Conservation (phyloP, 2,797 vertebrate species). For the Amphiprion clarkii region DNA sequence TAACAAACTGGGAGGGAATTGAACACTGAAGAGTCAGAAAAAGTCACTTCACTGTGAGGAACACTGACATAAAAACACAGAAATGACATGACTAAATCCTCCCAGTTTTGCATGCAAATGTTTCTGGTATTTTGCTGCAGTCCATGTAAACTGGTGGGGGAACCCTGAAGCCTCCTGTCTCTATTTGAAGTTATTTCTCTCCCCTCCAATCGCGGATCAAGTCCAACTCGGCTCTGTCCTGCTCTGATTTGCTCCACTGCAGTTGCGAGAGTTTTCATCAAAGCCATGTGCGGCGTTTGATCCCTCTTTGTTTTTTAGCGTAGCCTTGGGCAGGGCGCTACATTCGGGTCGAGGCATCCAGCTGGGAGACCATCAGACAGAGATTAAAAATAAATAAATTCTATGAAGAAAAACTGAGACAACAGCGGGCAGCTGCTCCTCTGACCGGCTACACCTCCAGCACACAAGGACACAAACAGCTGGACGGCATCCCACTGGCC, state of each 20-base stretch:
- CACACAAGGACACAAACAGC: constrained; percentile 42
- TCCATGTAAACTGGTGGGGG: not conserved
- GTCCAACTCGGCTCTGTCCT: constrained; percentile 41
- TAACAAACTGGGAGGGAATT: not conserved
- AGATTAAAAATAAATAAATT: constrained; percentile 45
- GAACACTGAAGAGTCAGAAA: not conserved
- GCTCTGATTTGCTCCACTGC: constrained; percentile 51
- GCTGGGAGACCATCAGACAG: constrained; percentile 52
- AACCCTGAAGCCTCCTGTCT: constrained; percentile 4
- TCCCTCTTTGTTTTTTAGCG: constrained; percentile 59
- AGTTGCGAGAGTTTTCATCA: constrained; percentile 58
- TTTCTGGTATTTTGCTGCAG: not conserved
- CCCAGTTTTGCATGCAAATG: not conserved
- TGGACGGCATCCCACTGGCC: constrained; percentile 52
- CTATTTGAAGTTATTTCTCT: constrained; percentile 25
- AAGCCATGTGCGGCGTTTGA: constrained; percentile 67
- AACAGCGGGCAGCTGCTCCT: constrained; percentile 10
- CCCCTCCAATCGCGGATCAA: constrained; percentile 17
- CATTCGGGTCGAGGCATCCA: constrained; percentile 48
- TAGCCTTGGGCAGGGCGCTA: constrained; percentile 46
- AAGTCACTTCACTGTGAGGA: not conserved
- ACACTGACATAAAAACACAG: no score
- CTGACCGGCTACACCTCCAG: constrained; percentile 9
- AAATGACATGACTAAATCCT: not conserved
- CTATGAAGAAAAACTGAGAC: constrained; percentile 21